Evolutionary conservation across 2,797 vertebrate genomes (phyloP).

Genomic region (Cossypha polioptera): DNA sequence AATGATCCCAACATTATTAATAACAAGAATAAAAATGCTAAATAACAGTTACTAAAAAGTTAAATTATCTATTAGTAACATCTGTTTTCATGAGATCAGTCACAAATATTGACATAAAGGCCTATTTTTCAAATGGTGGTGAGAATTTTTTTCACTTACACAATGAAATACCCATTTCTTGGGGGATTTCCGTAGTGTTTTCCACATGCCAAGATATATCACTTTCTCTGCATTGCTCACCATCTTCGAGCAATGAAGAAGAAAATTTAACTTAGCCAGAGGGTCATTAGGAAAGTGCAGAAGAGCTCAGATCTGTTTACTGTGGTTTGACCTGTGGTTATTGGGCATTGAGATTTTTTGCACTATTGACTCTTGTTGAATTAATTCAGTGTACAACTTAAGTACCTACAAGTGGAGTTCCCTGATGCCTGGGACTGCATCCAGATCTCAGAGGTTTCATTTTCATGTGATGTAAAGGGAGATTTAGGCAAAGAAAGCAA

Average conservation of each 20-base stretch:
- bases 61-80: not conserved
- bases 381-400: not conserved
- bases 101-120: not conserved
- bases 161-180: not conserved
- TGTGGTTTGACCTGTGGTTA: not conserved
- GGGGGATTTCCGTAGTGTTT: not conserved
- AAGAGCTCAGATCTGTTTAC: not conserved
- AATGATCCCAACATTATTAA: not conserved
- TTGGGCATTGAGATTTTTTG: not conserved
- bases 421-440: not conserved
- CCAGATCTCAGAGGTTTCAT: not conserved
- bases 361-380: not conserved
- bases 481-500: not conserved
- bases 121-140: not conserved
- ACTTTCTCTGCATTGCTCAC: not conserved
- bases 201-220: not conserved
- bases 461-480: not conserved
- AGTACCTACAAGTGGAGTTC: not conserved
- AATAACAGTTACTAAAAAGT: not conserved
- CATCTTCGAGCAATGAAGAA: not conserved
- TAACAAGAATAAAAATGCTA: not conserved
- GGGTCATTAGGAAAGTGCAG: not conserved
- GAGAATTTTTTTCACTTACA: not conserved
- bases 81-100: not conserved
- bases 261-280: not conserved